Conservation (phyloP, 53 echinoderm and acorn worm species). For the Mesocentrotus franciscanus region DNA sequence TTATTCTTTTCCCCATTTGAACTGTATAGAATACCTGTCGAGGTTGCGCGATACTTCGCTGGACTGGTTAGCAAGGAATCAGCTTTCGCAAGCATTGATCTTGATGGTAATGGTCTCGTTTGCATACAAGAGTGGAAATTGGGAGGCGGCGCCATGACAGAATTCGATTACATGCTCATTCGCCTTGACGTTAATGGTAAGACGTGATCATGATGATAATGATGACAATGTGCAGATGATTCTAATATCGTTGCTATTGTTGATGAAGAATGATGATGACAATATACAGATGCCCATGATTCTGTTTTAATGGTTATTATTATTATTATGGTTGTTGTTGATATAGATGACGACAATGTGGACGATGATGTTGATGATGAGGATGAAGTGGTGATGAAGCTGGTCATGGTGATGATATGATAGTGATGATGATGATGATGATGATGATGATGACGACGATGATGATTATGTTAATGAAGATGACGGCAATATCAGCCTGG, state of each 20-base stretch:
- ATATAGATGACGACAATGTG: neutral
- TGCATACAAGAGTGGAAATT: neutral
- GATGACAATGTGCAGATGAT: neutral
- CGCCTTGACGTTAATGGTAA: slow-evolving; percentile 9
- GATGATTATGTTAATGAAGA: too few species aligned
- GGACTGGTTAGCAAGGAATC: neutral
- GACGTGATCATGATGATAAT: neutral
- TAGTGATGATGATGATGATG: too few species aligned
- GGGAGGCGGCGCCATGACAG: neutral
- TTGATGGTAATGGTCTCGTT: neutral
- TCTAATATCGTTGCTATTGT: too few species aligned
- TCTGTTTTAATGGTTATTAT: too few species aligned
- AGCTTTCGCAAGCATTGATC: slow-evolving; percentile 2
- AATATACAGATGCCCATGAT: too few species aligned
- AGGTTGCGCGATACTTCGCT: neutral
- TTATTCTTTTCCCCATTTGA: neutral
- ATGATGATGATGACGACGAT: too few species aligned
- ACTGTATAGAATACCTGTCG: neutral
- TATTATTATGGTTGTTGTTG: too few species aligned
- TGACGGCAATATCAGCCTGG: too few species aligned
- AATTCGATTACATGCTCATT: neutral
- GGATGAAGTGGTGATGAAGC: neutral
- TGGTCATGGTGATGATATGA: slow-evolving; percentile 9
- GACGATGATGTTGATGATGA: neutral
- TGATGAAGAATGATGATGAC: too few species aligned